Conservation (phyloP, 2,888 invertebrate genomes). For the Luperina nickerlii region DNA sequence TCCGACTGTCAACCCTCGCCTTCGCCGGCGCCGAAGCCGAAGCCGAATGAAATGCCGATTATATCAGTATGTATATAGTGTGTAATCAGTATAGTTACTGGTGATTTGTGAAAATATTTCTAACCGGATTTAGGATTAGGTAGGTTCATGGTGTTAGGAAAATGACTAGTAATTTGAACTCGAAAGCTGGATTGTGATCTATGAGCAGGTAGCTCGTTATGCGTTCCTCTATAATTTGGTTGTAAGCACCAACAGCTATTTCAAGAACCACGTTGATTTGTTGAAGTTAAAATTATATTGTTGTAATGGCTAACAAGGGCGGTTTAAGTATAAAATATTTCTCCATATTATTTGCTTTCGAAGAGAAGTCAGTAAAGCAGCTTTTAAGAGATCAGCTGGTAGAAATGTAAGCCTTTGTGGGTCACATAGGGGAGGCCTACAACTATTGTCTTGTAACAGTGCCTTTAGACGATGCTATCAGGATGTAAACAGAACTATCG, state of each 20-base stretch:
- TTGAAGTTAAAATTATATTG: background rate
- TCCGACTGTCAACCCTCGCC: too few relatives aligned
- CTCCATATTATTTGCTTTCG: background rate
- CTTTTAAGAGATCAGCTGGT: background rate
- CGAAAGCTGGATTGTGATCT: constrained; percentile 47
- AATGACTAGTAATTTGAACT: constrained; percentile 43
- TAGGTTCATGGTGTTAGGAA: constrained; percentile 18
- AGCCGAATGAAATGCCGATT: too few relatives aligned
- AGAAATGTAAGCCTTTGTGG: too few relatives aligned
- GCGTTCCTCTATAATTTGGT: constrained; percentile 39
- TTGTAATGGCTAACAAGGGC: background rate
- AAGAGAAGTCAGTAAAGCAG: background rate
- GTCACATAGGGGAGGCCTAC: background rate
- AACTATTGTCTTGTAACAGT: background rate
- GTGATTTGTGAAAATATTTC: constrained; percentile 34
- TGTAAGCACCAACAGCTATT: constrained; percentile 9
- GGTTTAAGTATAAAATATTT: background rate
- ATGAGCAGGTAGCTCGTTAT: constrained; percentile 23
- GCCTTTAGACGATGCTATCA: background rate
- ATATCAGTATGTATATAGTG: background rate
- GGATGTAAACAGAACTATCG: background rate
- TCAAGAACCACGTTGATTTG: background rate
- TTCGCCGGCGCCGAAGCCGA: too few relatives aligned
- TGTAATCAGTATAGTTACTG: background rate
- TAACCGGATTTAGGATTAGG: constrained; percentile 5